phyloP scores from a whole-genome alignment of 2,888 invertebrate genomes.

The Cantharis flavilabris region DNA sequence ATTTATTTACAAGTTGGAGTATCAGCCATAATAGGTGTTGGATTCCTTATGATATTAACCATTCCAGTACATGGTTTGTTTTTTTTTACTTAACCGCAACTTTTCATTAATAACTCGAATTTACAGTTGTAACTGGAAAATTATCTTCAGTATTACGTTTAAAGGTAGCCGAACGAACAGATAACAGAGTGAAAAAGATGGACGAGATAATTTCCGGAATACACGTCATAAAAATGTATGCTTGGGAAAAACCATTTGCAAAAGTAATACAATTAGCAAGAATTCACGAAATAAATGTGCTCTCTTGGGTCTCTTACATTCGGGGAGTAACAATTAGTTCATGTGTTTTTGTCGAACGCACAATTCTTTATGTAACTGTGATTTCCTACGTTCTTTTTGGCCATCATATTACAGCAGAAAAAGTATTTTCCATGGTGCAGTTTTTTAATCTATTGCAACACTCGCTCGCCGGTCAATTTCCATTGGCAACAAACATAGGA shows the following conservation, averaged over 20 bases:
- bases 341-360: conserved; percentile 81
- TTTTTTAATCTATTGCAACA: conserved; percentile 58
- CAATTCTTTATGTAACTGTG: conserved; percentile 78
- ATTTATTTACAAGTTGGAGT: conserved; percentile 61
- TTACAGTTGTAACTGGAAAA: conserved; percentile 33
- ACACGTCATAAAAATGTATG: conserved; percentile 75
- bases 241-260: conserved; percentile 71
- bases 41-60: conserved; percentile 57
- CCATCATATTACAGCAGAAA: conserved; percentile 60
- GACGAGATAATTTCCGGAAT: conserved; percentile 72
- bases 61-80: conserved; percentile 51
- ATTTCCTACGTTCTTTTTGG: conserved; percentile 73
- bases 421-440: conserved; percentile 52
- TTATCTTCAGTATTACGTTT: conserved; percentile 40
- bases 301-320: conserved; percentile 59
- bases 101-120: neutral
- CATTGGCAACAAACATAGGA: conserved; percentile 60
- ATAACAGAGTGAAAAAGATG: conserved; percentile 69
- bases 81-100: neutral
- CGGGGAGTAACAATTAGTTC: conserved; percentile 70
- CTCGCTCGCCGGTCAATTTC: conserved; percentile 66
- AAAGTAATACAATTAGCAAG: conserved; percentile 36
- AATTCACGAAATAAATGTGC: conserved; percentile 30
- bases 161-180: conserved; percentile 57
- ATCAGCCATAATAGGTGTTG: conserved; percentile 64